Conservation (phyloP, 1,140 invertebrate species). For the Drosophila pectinifera region DNA sequence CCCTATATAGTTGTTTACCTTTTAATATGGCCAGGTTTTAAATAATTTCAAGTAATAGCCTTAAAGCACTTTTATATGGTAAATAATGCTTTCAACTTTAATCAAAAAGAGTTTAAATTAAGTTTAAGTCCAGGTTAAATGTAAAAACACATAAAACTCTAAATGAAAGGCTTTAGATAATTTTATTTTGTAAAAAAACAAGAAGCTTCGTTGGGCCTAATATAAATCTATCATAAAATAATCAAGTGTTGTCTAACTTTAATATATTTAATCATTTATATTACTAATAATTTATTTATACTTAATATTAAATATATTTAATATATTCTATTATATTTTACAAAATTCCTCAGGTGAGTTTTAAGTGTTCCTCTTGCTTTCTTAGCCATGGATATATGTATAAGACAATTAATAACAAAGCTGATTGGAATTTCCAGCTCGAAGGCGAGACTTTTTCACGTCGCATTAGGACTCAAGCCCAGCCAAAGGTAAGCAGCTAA, state of each 20-base stretch:
- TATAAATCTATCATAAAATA: no score
- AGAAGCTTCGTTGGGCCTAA: no score
- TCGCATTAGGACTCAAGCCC: slow-evolving; percentile 10
- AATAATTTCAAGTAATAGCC: not conserved
- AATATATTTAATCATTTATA: no score
- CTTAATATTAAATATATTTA: no score
- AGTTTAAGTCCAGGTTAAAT: not conserved
- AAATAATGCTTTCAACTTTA: not conserved
- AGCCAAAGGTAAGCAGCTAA: slow-evolving; percentile 17
- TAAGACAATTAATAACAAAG: slow-evolving; percentile 2
- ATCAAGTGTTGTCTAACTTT: no score
- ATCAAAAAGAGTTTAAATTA: not conserved
- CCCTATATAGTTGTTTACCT: no score
- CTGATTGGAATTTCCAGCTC: not conserved
- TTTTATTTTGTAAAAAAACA: not conserved
- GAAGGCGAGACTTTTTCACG: not conserved
- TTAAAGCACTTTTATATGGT: no score
- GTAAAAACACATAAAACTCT: not conserved
- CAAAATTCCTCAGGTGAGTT: no score
- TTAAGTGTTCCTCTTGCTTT: not conserved
- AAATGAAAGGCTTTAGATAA: not conserved
- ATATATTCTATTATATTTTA: no score
- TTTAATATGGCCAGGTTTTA: not conserved
- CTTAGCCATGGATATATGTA: not conserved
- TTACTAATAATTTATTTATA: no score